A percentile compares a stretch with the other conserved stretches of the same genome.
phyloP scores from a whole-genome alignment of 2,888 invertebrate genomes.

The Pomacea canaliculata region DNA sequence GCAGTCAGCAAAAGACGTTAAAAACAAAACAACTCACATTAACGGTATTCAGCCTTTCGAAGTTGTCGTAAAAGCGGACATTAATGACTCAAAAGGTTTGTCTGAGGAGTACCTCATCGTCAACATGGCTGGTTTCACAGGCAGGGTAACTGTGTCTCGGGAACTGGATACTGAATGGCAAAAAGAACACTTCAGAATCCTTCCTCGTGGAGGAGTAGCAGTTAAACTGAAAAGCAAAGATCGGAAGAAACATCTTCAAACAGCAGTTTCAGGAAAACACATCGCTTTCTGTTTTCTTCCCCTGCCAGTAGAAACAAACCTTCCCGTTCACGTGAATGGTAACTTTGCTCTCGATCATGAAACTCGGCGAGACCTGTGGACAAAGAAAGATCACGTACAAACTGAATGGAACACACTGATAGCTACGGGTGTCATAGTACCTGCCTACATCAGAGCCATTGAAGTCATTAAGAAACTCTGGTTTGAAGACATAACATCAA shows the following conservation, averaged over 20 bases:
- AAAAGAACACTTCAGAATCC: conserved; percentile 37
- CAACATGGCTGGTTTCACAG: conserved; percentile 47
- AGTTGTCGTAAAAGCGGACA: background rate
- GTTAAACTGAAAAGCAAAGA: conserved; percentile 11
- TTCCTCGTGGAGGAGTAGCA: conserved; percentile 53
- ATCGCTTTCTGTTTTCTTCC: conserved; percentile 57
- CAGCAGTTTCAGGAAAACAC: background rate
- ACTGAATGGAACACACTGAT: conserved; percentile 59
- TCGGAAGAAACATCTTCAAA: no score
- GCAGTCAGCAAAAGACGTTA: background rate
- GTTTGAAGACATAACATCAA: background rate
- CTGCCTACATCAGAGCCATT: conserved; percentile 46
- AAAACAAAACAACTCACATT: background rate
- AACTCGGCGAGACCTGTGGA: conserved; percentile 40
- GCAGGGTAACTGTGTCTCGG: conserved; percentile 26
- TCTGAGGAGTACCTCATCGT: conserved; percentile 48
- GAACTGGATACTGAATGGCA: conserved; percentile 38
- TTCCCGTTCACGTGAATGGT: conserved; percentile 59
- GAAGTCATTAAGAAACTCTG: conserved; percentile 17
- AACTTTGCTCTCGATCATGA: conserved; percentile 55
- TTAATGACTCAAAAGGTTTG: conserved; percentile 1
- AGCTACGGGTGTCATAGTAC: conserved; percentile 48
- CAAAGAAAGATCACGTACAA: conserved; percentile 7
- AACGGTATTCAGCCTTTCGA: background rate
- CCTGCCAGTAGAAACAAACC: conserved; percentile 46